Conservation (phyloP, 2,113 vertebrate species). For the Cairina moschata region DNA sequence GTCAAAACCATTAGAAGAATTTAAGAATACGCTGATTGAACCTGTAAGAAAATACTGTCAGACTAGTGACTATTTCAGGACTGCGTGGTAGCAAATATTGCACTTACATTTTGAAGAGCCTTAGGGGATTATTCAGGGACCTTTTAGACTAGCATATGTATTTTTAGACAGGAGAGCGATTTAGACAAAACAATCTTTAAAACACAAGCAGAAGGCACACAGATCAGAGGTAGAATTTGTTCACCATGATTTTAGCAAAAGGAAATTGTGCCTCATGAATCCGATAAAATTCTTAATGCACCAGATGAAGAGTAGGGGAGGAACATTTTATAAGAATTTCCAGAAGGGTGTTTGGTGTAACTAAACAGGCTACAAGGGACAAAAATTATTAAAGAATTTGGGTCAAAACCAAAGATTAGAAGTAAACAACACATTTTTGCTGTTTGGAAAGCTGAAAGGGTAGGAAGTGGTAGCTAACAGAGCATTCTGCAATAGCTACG, state of each 20-base stretch:
- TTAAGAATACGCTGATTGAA: background rate
- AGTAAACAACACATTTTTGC: background rate
- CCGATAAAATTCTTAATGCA: background rate
- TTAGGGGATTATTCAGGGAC: background rate
- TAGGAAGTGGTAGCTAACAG: background rate
- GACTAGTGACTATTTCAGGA: background rate
- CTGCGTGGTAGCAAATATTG: background rate
- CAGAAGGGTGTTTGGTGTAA: background rate
- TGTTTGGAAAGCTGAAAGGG: background rate
- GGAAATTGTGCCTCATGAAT: background rate
- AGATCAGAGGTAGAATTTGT: background rate
- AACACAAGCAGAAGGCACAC: background rate
- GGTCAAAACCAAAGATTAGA: background rate
- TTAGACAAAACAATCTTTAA: background rate
- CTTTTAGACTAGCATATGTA: background rate
- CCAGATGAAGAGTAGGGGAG: background rate
- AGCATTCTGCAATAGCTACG: background rate
- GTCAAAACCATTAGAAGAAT: background rate
- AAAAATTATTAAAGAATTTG: background rate
- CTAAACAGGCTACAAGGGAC: background rate
- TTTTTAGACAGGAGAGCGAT: background rate
- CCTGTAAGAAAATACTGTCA: background rate
- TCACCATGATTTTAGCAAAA: background rate
- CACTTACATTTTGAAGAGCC: background rate
- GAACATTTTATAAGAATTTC: background rate